Evolutionary conservation across 1,140 invertebrate genomes (phyloP).

Genomic region (Anastrepha obliqua): DNA sequence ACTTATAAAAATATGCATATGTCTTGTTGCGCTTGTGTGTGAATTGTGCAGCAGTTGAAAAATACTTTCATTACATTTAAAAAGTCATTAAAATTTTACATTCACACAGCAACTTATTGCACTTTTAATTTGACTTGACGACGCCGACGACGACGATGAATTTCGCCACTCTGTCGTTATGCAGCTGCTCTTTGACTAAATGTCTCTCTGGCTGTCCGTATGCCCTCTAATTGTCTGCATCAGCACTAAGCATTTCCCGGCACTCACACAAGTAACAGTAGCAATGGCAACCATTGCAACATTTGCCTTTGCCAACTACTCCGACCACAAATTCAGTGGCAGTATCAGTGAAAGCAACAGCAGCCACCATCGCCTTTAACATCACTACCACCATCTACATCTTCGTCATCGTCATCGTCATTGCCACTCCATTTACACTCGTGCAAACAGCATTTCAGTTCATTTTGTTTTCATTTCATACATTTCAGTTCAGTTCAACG

Average conservation of each 20-base stretch:
- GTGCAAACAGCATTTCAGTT: constrained; percentile 5
- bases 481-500: constrained; percentile 24
- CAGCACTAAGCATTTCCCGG: background rate
- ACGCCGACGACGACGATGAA: background rate
- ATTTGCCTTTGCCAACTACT: background rate
- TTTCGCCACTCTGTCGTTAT: background rate
- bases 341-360: constrained; percentile 3
- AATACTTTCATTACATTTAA: constrained; percentile 65
- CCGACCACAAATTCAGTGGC: background rate
- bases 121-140: constrained; percentile 52
- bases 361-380: background rate
- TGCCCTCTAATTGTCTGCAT: background rate
- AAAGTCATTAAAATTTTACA: constrained; percentile 67
- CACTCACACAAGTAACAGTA: background rate
- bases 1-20: background rate
- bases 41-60: constrained; percentile 19
- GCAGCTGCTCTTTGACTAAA: constrained; percentile 7
- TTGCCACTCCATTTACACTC: constrained; percentile 13
- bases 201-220: background rate
- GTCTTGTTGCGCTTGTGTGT: background rate
- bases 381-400: background rate
- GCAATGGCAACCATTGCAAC: background rate
- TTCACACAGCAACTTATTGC: constrained; percentile 51
- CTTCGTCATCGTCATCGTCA: background rate
- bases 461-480: constrained; percentile 52